phyloP scores from a whole-genome alignment of 2,888 invertebrate species.

The Leptogaster cylindrica region DNA sequence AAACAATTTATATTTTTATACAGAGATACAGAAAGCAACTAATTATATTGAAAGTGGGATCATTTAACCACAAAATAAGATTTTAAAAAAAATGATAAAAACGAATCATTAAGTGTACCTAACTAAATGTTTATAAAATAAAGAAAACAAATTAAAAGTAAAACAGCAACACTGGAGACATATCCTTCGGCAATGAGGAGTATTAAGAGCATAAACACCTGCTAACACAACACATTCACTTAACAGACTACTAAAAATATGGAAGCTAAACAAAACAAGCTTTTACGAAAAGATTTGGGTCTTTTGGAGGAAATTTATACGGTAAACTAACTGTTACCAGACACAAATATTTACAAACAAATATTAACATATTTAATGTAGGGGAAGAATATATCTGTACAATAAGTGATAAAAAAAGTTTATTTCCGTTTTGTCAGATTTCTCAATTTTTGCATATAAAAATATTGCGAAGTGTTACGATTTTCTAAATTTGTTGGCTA shows the following conservation, averaged over 20 bases:
- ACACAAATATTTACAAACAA: slow-evolving; percentile 32
- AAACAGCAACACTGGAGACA: background rate
- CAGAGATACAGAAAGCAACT: slow-evolving; percentile 50
- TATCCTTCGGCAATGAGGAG: background rate
- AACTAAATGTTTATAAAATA: no score
- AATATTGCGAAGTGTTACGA: slow-evolving; percentile 25
- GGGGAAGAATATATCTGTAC: slow-evolving; percentile 44
- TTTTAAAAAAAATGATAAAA: background rate
- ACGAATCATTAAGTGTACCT: no score
- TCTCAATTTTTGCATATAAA: slow-evolving; percentile 26
- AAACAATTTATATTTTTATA: slow-evolving; percentile 62
- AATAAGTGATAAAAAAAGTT: slow-evolving; percentile 47
- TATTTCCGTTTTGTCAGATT: slow-evolving; percentile 29
- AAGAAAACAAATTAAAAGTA: no score
- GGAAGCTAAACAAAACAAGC: background rate
- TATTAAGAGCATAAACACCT: background rate
- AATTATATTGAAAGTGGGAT: no score
- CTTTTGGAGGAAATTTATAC: background rate
- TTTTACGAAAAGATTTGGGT: background rate
- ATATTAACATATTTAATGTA: slow-evolving; percentile 40
- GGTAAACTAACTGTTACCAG: slow-evolving; percentile 4
- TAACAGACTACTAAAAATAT: no score
- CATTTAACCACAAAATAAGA: no score
- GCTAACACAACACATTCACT: no score
- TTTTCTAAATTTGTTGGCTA: slow-evolving; percentile 32